Evolutionary conservation across 2,888 invertebrate genomes (phyloP), one percentile per base, ranked within the genome.

Genomic region (Rhingia rostrata): DNA sequence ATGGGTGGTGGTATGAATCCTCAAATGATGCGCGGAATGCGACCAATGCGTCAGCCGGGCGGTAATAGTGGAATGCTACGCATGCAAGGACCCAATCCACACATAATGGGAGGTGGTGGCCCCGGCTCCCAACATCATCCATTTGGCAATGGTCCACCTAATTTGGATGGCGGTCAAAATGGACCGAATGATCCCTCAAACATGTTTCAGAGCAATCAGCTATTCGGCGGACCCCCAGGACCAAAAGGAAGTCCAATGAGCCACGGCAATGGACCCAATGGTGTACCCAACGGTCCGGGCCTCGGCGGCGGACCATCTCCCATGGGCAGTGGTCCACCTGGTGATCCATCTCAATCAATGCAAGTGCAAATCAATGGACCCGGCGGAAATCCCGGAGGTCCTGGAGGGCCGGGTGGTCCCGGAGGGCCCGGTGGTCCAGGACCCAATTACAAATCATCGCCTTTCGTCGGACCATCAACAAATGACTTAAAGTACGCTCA

Each of bases 401-500:
- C 86, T 4, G 79, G 80, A 33, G 86, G 85, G n/a, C 64, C 83
- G 3, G 63, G 43, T 4, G 86, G 83, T 30, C 61, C 83, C 9
- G 85, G 80, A 3, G 86, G 84, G 6, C 66, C 85, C 6, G 86
- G 82, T 0, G 87, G 91, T 88, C 90, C 74, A 3, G 86, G 86
- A 4, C 75, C 86, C 4, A 87, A 86, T 37, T 88, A 88, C 63
- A 88, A 88, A 77, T 80, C 83, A 49, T 94, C 94, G 4, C 96
- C 96, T 87, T 97, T 96, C 90, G 95, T 96, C 74, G 96, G 96
- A 56, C 96, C 96, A 6, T 95, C 95, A 35, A 96, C 97, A 78
- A 95, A 95, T 56, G 97, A 98, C 92, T 96, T 97, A 10, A 97
- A 96, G 91, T 98, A 98, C 92, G 97, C 97, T 89, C 97, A 97